Base-by-base conservation (phyloP, 2,888 invertebrate species). In the Acleris emargana region DNA sequence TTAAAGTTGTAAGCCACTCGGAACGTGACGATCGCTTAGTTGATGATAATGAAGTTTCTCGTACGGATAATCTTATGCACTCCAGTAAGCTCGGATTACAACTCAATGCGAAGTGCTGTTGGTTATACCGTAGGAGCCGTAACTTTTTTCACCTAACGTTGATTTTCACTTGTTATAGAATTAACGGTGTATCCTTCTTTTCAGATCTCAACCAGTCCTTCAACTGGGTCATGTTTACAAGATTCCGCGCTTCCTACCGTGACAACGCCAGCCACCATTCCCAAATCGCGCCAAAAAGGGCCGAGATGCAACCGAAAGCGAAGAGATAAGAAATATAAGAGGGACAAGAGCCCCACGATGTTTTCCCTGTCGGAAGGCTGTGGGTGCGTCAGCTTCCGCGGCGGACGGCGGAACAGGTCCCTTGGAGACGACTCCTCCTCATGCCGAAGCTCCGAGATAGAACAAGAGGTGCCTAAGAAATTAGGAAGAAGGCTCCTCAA, bases 321-420 rank as follows among this genome's bases (percentile, higher is more conserved):
- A 85, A 92, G 82, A 92, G 91, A 92, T 91, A 91, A 88, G 71
- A 85, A 82, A 70, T 87, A 84, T 70, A 83, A 77, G 72, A 87
- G 89, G 84, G 88, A 89, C 85, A 89, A 86, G 68, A 88, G 89
- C 84, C 85, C 89, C 78, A 88, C 84, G 18, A 92, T 92, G 93
- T 92, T 93, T 67, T 92, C 93, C 42, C 74, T 93, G 69, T 80
- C 92, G 69, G 89, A 93, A 75, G 88, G 93, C 66, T 88, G 93
- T 74, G 89, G 93, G 68, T 89, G 93, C 78, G 87, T 93, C 69
- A 87, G 88, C 70, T 88, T 90, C 74, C 81, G 92, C 52, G 84
- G 89, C 16, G 81, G 87, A 45, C 75, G 89, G 58, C 78, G 93
- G 63, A 79, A 88, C 60, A 81, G 89, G 50, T 86, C 90, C 43